Evolutionary conservation across 2,113 vertebrate genomes (phyloP).

Genomic region (Cyanistes caeruleus): DNA sequence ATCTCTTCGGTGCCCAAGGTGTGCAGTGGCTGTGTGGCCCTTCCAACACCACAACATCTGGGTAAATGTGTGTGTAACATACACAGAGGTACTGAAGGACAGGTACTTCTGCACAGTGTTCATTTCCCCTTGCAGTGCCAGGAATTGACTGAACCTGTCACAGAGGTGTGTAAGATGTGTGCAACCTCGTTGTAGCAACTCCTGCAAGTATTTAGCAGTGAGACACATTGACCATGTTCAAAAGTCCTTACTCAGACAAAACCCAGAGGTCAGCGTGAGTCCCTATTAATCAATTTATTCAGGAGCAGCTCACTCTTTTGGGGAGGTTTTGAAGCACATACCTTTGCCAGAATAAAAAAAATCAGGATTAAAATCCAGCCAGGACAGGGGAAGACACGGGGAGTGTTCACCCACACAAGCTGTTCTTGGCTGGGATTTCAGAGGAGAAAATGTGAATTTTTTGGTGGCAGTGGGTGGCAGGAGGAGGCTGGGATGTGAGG

Average conservation of each 20-base stretch:
- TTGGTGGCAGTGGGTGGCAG: not conserved
- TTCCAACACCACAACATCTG: not conserved
- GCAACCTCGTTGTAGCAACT: not conserved
- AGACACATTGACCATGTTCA: not conserved
- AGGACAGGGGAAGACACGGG: not conserved
- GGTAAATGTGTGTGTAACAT: not conserved
- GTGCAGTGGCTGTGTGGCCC: not conserved
- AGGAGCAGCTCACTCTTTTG: not conserved
- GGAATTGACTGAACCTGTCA: constrained; percentile 5
- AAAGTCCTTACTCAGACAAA: constrained; percentile 23
- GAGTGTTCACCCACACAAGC: not conserved
- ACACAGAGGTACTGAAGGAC: not conserved
- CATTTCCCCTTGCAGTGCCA: not conserved
- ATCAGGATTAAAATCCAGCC: not conserved
- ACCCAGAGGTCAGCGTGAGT: not conserved
- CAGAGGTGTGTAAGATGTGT: not conserved
- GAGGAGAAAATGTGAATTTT: not conserved
- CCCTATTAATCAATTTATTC: not conserved
- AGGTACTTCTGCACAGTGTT: not conserved
- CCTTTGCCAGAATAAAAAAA: not conserved
- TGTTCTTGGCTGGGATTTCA: fast-evolving
- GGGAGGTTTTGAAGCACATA: not conserved
- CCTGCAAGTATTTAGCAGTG: constrained; percentile 12
- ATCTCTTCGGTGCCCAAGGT: not conserved
- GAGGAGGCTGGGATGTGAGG: not conserved